Conservation (phyloP, 2,113 vertebrate species). For the Nestor notabilis region DNA sequence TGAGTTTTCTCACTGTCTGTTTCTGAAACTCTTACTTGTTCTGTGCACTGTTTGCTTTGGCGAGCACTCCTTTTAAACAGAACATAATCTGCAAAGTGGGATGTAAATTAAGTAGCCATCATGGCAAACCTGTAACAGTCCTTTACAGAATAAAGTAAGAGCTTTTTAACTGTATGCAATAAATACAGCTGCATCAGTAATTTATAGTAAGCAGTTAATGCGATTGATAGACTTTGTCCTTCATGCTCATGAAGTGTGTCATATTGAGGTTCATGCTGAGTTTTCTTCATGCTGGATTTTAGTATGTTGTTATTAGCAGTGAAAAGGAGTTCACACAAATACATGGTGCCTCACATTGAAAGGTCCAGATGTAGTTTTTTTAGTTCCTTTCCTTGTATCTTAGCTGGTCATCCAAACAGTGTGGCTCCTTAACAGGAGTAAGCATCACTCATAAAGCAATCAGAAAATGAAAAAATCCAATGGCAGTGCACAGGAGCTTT, state of each 20-base stretch:
- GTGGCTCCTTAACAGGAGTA: background rate
- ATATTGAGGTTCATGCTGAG: background rate
- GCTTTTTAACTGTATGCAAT: background rate
- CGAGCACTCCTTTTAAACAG: background rate
- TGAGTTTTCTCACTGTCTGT: background rate
- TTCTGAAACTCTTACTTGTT: background rate
- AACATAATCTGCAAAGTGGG: background rate
- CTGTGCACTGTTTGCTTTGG: background rate
- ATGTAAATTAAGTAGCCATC: background rate
- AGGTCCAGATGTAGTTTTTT: background rate
- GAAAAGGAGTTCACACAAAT: fast-evolving
- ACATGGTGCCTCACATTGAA: background rate
- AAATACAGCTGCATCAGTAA: background rate
- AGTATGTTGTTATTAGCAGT: background rate
- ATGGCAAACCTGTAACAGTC: background rate
- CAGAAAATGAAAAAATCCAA: background rate
- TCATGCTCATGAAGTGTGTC: background rate
- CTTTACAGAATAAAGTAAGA: background rate
- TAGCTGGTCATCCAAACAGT: background rate
- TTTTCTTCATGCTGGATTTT: background rate
- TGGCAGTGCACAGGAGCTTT: background rate
- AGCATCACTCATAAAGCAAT: background rate
- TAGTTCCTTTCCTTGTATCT: background rate
- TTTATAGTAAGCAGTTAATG: background rate
- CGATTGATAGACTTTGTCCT: background rate